These are phyloP conservation scores for Meliscaeva auricollis DNA, from an alignment of 2,888 invertebrate genomes.

Conservation along the genomic window DNA sequence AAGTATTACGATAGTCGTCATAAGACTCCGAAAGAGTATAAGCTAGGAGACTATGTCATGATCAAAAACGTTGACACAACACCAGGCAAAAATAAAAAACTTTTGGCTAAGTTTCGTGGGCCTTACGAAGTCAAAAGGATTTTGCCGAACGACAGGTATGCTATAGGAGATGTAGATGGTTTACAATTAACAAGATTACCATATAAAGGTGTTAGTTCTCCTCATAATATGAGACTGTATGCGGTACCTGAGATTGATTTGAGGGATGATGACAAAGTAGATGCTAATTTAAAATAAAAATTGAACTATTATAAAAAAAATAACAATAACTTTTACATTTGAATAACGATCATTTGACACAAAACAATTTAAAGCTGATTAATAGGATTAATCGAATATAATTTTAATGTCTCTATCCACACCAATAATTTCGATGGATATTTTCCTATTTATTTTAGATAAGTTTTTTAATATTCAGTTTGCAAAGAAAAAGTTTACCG, in stretches of 20 bases:
- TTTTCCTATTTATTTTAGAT: too few species aligned
- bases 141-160: too few species aligned
- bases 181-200: slow-evolving; percentile 37
- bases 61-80: slow-evolving; percentile 72
- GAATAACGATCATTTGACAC: too few species aligned
- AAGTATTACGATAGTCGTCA: slow-evolving; percentile 54
- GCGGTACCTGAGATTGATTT: background rate
- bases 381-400: too few species aligned
- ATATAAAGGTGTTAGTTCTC: background rate
- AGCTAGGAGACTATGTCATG: slow-evolving; percentile 76
- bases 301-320: too few species aligned
- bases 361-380: too few species aligned
- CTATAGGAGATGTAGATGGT: slow-evolving; percentile 54
- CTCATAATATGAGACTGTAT: slow-evolving; percentile 1
- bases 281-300: background rate
- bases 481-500: too few species aligned
- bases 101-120: slow-evolving; percentile 77
- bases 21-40: slow-evolving; percentile 49
- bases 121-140: slow-evolving; percentile 77
- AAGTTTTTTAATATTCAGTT: too few species aligned
- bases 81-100: too few species aligned
- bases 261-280: background rate
- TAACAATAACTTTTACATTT: too few species aligned
- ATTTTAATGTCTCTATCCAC: too few species aligned
- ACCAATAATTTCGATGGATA: too few species aligned